phyloP scores from a whole-genome alignment of 2,113 vertebrate species.

The Microcebus griseorufus region DNA sequence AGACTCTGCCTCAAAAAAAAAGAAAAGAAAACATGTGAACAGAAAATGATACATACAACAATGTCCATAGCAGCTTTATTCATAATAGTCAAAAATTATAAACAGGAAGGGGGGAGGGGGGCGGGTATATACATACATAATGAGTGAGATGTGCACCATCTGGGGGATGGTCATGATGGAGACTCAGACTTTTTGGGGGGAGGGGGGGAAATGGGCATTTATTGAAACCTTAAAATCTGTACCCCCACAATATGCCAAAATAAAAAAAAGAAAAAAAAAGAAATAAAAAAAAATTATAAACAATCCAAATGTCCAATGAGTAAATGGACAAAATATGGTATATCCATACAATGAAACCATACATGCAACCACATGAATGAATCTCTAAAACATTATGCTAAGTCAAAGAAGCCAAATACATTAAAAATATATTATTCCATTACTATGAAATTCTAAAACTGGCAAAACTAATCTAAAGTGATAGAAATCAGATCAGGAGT shows the following conservation, averaged over 20 bases:
- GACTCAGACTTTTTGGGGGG: too few species aligned
- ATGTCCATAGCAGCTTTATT: background rate
- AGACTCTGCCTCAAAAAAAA: too few species aligned
- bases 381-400: background rate
- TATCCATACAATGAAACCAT: background rate
- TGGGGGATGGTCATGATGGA: too few species aligned
- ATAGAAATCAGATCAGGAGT: background rate
- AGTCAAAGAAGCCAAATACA: background rate
- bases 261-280: too few species aligned
- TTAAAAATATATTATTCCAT: background rate
- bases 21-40: too few species aligned
- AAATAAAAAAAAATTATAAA: background rate
- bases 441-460: background rate
- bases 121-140: too few species aligned
- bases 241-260: too few species aligned
- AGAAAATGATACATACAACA: background rate
- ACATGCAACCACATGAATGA: background rate
- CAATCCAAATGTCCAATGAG: background rate
- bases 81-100: background rate
- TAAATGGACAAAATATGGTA: background rate
- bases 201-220: too few species aligned
- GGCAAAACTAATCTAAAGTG: background rate
- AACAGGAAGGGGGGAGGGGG: too few species aligned
- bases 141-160: too few species aligned
- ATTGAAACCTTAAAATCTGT: too few species aligned